Conservation (phyloP, 1,140 invertebrate species). For the Pseudomyrmex pallidus region DNA sequence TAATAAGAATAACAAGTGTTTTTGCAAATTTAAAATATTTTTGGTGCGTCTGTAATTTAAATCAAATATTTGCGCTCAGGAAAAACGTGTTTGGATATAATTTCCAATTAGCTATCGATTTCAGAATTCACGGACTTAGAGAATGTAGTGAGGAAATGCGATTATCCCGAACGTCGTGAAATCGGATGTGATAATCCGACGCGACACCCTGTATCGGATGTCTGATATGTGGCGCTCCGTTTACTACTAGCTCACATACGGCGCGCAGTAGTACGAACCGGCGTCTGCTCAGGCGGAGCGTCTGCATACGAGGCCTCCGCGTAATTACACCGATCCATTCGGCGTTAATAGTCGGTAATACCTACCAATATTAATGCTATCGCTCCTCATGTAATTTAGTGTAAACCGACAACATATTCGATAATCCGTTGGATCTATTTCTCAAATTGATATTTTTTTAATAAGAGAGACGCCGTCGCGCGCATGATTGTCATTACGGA, state of each 20-base stretch:
- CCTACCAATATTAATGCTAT: slow-evolving; percentile 68
- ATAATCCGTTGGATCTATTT: slow-evolving; percentile 39
- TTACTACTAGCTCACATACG: slow-evolving; percentile 60
- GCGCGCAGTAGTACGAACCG: slow-evolving; percentile 55
- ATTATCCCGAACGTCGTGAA: slow-evolving; percentile 44
- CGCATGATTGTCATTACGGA: too few relatives aligned
- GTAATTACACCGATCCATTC: slow-evolving; percentile 71
- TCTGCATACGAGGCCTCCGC: slow-evolving; percentile 50
- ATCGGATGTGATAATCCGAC: slow-evolving; percentile 64
- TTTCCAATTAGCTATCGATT: background rate
- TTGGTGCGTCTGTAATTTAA: too few relatives aligned
- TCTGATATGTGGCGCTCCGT: slow-evolving; percentile 61
- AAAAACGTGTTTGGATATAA: too few relatives aligned
- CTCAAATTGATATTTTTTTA: background rate
- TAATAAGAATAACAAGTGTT: too few relatives aligned
- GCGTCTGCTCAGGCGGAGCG: slow-evolving; percentile 60
- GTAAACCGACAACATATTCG: slow-evolving; percentile 49
- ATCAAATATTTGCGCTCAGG: too few relatives aligned
- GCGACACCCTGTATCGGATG: slow-evolving; percentile 57
- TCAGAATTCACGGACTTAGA: background rate
- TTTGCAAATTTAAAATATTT: too few relatives aligned
- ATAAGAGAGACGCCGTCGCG: background rate
- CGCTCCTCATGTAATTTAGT: slow-evolving; percentile 55
- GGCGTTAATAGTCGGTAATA: slow-evolving; percentile 72
- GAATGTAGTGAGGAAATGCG: slow-evolving; percentile 48